A percentile compares a stretch with the other conserved stretches of the same genome.
These are phyloP conservation scores for Pocillopora verrucosa DNA, from an alignment of 64 coral and sea anemone species.

Conservation along the genomic window DNA sequence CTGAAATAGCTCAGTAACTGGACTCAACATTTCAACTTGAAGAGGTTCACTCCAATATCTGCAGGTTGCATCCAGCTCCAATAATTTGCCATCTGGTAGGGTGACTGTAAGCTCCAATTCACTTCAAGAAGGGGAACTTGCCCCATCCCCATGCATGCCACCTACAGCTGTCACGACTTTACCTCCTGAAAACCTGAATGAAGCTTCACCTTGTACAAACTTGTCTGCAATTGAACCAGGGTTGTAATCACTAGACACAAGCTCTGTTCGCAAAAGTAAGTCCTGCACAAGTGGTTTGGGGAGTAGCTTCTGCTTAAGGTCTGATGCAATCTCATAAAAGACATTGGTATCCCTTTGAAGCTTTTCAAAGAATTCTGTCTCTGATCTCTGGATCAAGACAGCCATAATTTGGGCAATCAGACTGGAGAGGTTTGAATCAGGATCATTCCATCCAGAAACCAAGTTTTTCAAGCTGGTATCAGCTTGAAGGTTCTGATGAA, in stretches of 20 bases:
- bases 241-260: slow-evolving; percentile 6
- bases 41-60: not conserved
- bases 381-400: slow-evolving; percentile 28
- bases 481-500: not conserved
- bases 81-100: slow-evolving; percentile 20
- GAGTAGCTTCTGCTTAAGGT: not conserved
- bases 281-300: slow-evolving; percentile 18
- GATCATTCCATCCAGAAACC: not conserved
- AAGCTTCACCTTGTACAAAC: slow-evolving; percentile 7
- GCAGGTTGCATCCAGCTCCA: slow-evolving; percentile 10
- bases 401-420: slow-evolving; percentile 9
- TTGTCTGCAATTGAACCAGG: slow-evolving; percentile 24
- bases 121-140: not conserved
- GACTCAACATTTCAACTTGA: slow-evolving; percentile 8
- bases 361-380: slow-evolving; percentile 24
- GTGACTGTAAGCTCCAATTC: slow-evolving; percentile 31
- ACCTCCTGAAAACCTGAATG: not conserved
- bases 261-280: slow-evolving; percentile 27
- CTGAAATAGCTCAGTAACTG: slow-evolving; percentile 53
- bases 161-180: slow-evolving; percentile 30
- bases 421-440: not conserved
- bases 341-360: not conserved
- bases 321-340: not conserved
- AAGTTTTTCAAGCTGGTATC: not conserved
- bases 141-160: slow-evolving; percentile 2